Evolutionary conservation across 2,113 vertebrate genomes (phyloP).

Genomic region (Rhinichthys klamathensis): DNA sequence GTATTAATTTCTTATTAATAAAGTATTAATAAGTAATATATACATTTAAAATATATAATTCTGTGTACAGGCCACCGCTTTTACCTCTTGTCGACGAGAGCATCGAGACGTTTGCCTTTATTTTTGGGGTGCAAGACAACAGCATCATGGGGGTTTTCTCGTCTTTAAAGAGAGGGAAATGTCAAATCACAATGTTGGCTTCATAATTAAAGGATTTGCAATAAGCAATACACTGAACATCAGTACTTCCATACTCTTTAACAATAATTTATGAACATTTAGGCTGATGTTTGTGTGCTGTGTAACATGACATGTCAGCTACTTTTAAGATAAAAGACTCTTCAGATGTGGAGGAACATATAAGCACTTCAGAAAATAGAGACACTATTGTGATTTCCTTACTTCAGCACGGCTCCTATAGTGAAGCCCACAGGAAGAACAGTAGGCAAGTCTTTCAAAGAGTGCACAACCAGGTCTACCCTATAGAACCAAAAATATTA

Average conservation of each 20-base stretch:
- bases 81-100: conserved; percentile 89
- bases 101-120: conserved; percentile 81
- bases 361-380: conserved; percentile 26
- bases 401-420: conserved; percentile 94
- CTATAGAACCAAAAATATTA: conserved; percentile 68
- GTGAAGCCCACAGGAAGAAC: conserved; percentile 91
- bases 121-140: conserved; percentile 92
- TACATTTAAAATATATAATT: background rate
- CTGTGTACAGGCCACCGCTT: background rate
- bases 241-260: background rate
- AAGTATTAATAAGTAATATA: background rate
- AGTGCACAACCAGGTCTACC: conserved; percentile 96
- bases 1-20: background rate
- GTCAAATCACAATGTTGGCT: background rate
- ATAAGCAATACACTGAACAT: background rate
- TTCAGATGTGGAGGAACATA: background rate
- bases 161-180: conserved; percentile 70
- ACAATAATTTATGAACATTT: too few relatives aligned
- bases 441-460: conserved; percentile 95
- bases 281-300: background rate
- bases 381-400: conserved; percentile 60
- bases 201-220: background rate
- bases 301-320: background rate
- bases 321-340: conserved; percentile 9
- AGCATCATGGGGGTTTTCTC: conserved; percentile 91